These are phyloP conservation scores for Corbicula japonica DNA, from an alignment of 2,888 invertebrate species.

Conservation along the genomic window DNA sequence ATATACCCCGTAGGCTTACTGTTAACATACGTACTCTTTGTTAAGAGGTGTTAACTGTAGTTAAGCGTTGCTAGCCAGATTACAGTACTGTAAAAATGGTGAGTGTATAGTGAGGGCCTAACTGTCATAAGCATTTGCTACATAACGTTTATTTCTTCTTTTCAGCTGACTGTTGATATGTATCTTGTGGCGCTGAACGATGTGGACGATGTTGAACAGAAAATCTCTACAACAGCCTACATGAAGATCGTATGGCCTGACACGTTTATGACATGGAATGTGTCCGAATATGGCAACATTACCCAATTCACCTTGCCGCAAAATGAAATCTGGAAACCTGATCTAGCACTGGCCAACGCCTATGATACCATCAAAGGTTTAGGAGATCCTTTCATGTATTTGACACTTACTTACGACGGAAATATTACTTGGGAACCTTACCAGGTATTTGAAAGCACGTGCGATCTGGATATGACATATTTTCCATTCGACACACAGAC, in stretches of 20 bases:
- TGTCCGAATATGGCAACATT: slow-evolving; percentile 52
- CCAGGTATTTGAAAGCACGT: slow-evolving; percentile 65
- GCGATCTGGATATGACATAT: slow-evolving; percentile 60
- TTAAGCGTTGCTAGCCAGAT: too few relatives aligned
- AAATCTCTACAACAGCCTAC: slow-evolving; percentile 62
- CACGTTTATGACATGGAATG: slow-evolving; percentile 61
- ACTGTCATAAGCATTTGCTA: too few relatives aligned
- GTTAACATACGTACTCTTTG: too few relatives aligned
- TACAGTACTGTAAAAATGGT: too few relatives aligned
- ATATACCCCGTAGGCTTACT: too few relatives aligned
- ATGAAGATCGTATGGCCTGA: slow-evolving; percentile 64
- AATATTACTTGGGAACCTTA: slow-evolving; percentile 60
- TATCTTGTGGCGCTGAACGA: slow-evolving; percentile 58
- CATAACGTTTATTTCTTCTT: background rate
- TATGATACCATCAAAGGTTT: slow-evolving; percentile 58
- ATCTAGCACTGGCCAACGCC: slow-evolving; percentile 64
- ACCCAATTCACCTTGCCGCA: slow-evolving; percentile 57
- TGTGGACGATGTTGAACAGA: slow-evolving; percentile 67
- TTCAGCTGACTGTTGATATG: slow-evolving; percentile 53
- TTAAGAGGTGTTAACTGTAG: too few relatives aligned
- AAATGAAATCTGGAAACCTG: slow-evolving; percentile 70
- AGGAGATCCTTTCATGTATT: slow-evolving; percentile 58
- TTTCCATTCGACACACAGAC: slow-evolving; percentile 63
- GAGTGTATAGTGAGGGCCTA: too few relatives aligned
- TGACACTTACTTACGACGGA: slow-evolving; percentile 42